Base-by-base conservation (phyloP, 1,140 invertebrate species). In the Brachionus paranguensis region DNA sequence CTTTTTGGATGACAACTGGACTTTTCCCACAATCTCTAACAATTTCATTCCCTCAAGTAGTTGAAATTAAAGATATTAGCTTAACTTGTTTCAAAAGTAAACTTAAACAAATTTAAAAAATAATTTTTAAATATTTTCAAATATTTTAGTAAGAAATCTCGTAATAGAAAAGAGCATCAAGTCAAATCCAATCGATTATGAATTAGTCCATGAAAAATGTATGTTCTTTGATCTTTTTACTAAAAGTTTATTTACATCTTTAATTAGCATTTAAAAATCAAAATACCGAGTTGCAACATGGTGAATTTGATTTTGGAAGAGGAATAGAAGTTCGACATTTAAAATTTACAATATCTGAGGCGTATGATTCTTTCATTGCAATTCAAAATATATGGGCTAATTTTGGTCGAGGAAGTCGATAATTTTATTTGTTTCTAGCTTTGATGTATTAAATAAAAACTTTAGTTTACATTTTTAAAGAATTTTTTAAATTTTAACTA, bases 141-240 rank as follows among this genome's bases (percentile, higher is more conserved):
- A 24, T 11, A 27, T 45, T 50, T 27, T 47, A 76, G 72, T 76
- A 50, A 24, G 72, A 76, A 76, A 76, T 50, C 72, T 76, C 24
- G 27, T 76, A 14, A 53, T 76, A 50, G 72, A 76, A 76, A 47
- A 50, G 27, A 76, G 72, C 27, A 50, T 76, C 4, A 76, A 76
- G 50, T 50, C 72, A 11, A 47, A 76, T 76, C 72, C 72, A 53
- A 17, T 50, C 1, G 72, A 76, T 76, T 76, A 50, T 47, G 72
- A 76, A 76, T 29, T 50, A 47, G 43, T 47, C 43, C 8, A 45
- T 37, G 72, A 76, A 76, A 76, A 76, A 76, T 76, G 72, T 76
- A 76, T 37, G 27, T 37, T 45, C n/a, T 37, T 29, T 8, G 0
- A 70, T 29, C 33, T 70, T 27, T 33, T 33, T 12, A 70, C 1